phyloP scores from a whole-genome alignment of 2,797 vertebrate genomes.

The Micrastur ruficollis region DNA sequence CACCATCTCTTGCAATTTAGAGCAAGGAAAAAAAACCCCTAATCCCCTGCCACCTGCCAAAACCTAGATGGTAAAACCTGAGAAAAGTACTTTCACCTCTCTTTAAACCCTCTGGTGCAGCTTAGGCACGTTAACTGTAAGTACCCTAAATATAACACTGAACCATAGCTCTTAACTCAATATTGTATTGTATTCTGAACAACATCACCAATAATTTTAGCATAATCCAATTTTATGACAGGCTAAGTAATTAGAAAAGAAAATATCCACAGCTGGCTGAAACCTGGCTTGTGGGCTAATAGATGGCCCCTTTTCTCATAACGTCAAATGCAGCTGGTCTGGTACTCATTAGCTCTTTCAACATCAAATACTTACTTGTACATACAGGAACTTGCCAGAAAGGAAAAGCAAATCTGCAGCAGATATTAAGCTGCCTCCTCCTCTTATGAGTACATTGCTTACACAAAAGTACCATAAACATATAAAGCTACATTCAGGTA shows the following conservation, averaged over 20 bases:
- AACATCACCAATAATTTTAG: not conserved
- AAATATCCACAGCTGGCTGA: slow-evolving; percentile 49
- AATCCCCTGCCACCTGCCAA: slow-evolving; percentile 19
- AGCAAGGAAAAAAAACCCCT: not conserved
- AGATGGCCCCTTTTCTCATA: slow-evolving; percentile 33
- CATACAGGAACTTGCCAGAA: slow-evolving; percentile 16
- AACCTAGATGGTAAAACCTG: slow-evolving; percentile 28
- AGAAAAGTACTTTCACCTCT: slow-evolving; percentile 21
- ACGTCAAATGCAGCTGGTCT: slow-evolving; percentile 50
- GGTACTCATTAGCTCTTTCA: slow-evolving; percentile 57
- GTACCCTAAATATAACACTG: not conserved
- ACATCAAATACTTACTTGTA: not conserved
- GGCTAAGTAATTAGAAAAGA: slow-evolving; percentile 33
- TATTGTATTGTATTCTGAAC: not conserved
- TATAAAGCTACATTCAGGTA: not conserved
- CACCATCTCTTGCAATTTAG: not conserved
- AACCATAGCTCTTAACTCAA: not conserved
- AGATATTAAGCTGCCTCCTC: not conserved
- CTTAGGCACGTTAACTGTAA: not conserved
- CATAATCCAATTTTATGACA: slow-evolving; percentile 51
- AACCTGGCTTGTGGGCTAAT: slow-evolving; percentile 18
- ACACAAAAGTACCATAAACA: not conserved
- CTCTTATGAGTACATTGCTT: not conserved
- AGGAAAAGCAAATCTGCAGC: slow-evolving; percentile 12
- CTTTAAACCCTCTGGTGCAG: slow-evolving; percentile 1